Evolutionary conservation across 2,797 vertebrate genomes (phyloP), one percentile per base, ranked within the genome.

Genomic region (Rhadinocentrus ornatus): DNA sequence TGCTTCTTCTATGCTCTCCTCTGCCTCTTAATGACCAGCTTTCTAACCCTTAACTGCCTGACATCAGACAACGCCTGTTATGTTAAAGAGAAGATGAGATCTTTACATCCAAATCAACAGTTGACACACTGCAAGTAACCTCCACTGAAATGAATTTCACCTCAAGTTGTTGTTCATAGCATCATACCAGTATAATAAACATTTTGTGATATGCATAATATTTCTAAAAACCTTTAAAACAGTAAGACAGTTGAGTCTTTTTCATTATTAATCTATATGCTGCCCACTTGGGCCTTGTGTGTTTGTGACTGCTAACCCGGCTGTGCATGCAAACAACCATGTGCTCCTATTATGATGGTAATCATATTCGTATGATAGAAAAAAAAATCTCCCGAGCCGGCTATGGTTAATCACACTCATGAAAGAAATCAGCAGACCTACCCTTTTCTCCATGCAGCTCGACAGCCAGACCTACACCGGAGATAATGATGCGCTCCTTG

Each of bases 401-500:
- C 39, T 27, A 59, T 60, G 26, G 3, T 48, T 31, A 74, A 69
- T 24, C 55, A 24, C 34, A 59, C n/a, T 53, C 24, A 54, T 60
- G 6, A 20, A 32, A 7, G 2, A 12, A 75, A 61, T 13, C 39
- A 81, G 72, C 83, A 74, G 72, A 91, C 92, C 64, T 94, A 95
- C 94, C 94, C 94, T 93, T 91, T 94, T 95, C 89, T 95, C 94
- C 94, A 95, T 95, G 93, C 93, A 94, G 76, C 89, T 91, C 91
- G 89, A 90, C 90, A 91, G 93, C 90, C 92, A 89, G 90, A 87
- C 86, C 88, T 70, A 78, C 88, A 66, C 88, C 88, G 83, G 87
- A 77, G 88, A 91, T 78, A 89, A 84, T 84, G 93, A 92, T 90
- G 91, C 89, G 66, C 88, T 69, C 86, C 87, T 84, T 81, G 83